Evolutionary conservation across 2,113 vertebrate genomes (phyloP).

Genomic region (Sebastes fasciatus): DNA sequence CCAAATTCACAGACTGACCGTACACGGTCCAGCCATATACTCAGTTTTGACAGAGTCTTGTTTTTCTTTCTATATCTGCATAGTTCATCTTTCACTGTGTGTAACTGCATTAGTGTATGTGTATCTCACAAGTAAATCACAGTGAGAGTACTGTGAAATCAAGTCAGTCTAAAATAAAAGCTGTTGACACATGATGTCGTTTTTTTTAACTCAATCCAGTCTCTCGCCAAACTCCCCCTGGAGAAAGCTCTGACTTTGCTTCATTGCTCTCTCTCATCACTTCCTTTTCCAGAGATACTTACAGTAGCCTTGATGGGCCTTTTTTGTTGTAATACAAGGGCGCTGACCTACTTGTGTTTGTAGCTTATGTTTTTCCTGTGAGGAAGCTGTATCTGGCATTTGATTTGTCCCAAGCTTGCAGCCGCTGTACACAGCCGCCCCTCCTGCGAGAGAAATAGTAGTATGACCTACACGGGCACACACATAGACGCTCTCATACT

Average conservation of each 20-base stretch:
- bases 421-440: not conserved
- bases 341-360: slow-evolving; percentile 51
- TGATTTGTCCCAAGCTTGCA: slow-evolving; percentile 44
- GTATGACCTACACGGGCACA: not conserved
- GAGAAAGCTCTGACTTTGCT: slow-evolving; percentile 14
- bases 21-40: too few species aligned
- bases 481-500: slow-evolving; percentile 38
- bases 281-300: slow-evolving; percentile 16
- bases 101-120: not conserved
- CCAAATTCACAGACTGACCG: too few species aligned
- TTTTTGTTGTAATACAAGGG: slow-evolving; percentile 4
- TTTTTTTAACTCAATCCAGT: not conserved
- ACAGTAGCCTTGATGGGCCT: slow-evolving; percentile 6
- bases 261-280: slow-evolving; percentile 8
- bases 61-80: not conserved
- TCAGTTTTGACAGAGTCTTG: not conserved
- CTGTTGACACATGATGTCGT: not conserved
- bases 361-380: slow-evolving; percentile 30
- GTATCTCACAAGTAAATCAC: not conserved
- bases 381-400: slow-evolving; percentile 37
- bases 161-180: not conserved
- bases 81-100: not conserved
- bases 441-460: slow-evolving; percentile 21
- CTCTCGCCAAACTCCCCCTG: not conserved
- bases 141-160: not conserved